Evolutionary conservation across 92 coral and sea anemone genomes (phyloP), one percentile per base, ranked within the genome.

Genomic region (Epizoanthus illoricatus): DNA sequence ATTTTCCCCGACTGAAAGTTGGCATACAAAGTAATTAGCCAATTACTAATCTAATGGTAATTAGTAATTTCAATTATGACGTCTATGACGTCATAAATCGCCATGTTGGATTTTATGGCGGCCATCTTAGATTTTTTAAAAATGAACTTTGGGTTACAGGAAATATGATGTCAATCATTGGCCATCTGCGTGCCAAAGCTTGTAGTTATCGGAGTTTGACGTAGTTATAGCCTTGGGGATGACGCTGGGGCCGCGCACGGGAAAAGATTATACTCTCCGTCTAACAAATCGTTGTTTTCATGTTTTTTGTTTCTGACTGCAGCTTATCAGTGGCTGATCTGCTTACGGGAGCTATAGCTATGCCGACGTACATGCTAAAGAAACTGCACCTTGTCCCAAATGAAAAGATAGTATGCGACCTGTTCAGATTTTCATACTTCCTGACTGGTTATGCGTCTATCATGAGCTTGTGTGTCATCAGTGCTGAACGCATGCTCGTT

Each of bases 271-370:
- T 10, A 41, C 43, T 23, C 3, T 8, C 21, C 20, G 5, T 67
- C 21, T 67, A 67, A 67, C 5, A 36, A 36, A 67, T 41, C 4
- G 10, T 3, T 28, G 45, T 28, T 11, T 52, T 52, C 10, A 13
- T 66, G 5, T 39, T 19, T 68, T 68, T 2, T n/a, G 24, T 33
- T 16, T 69, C 21, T 60, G n/a, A 7, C 54, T 86, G 79, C 74
- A 94, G 96, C 65, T 85, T 97, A 60, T 97, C 99, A 54, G 79
- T 97, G 5, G 99, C 99, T 7, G 99, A 97, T 86, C 86, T 97
- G 20, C 84, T 97, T 64, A 95, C 93, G 41, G 99, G 99, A 5
- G 76, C 88, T 10, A 72, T 97, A 16, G 99, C 99, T 4, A 94
- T 97, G 97, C 99, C 99, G 15, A 88, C 94, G 39, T 97, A 97